Evolutionary conservation across 2,797 vertebrate species (phyloP).

Genomic region (Falco peregrinus): DNA sequence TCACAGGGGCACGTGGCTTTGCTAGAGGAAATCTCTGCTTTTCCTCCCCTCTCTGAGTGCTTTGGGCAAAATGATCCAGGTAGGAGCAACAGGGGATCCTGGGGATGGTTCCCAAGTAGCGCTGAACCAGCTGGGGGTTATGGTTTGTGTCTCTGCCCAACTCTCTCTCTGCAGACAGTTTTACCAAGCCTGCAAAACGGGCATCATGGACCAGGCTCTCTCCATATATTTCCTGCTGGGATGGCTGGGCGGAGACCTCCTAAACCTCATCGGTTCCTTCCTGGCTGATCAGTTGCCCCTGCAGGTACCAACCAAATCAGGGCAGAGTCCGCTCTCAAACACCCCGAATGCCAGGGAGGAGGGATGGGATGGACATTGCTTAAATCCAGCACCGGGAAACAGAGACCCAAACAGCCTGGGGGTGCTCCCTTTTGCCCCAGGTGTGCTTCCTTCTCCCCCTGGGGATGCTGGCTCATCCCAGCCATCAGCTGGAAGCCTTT

Average conservation of each 20-base stretch:
- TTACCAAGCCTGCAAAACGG: constrained; percentile 86
- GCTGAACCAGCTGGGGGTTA: fast-evolving
- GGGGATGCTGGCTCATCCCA: background rate
- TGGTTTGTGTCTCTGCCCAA: background rate
- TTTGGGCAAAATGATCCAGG: background rate
- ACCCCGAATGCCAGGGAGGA: background rate
- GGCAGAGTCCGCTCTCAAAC: background rate
- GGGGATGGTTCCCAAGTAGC: background rate
- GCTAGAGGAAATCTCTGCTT: background rate
- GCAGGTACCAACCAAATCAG: constrained; percentile 78
- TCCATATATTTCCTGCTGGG: constrained; percentile 95
- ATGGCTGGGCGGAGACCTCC: constrained; percentile 91
- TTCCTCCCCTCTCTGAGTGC: background rate
- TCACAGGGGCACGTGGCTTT: background rate
- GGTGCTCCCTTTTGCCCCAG: background rate
- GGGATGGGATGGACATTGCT: background rate
- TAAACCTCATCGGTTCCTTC: constrained; percentile 93
- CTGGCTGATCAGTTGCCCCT: constrained; percentile 92
- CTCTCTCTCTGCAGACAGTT: constrained; percentile 83
- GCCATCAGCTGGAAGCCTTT: background rate
- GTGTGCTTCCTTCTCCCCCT: background rate
- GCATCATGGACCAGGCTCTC: constrained; percentile 93
- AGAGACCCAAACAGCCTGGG: background rate
- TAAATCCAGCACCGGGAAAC: background rate
- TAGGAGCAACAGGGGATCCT: background rate